Percentiles rank a stretch among this genome's conserved stretches.
phyloP scores from a whole-genome alignment of 2,113 vertebrate genomes.

The Rhineura floridana region DNA sequence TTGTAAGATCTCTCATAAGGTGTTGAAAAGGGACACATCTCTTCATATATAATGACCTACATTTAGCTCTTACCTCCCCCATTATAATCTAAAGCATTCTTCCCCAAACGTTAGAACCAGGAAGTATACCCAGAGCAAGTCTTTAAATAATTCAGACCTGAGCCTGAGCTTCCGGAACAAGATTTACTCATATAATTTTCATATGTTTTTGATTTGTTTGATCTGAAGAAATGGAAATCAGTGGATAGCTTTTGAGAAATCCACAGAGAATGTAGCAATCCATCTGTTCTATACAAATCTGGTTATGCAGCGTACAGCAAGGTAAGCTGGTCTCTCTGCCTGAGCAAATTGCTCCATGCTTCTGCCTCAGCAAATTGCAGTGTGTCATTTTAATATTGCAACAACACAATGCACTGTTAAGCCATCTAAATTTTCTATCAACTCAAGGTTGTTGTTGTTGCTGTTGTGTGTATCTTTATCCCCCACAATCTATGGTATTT shows the following conservation, averaged over 20 bases:
- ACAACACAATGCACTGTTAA: not conserved
- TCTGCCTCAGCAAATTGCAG: not conserved
- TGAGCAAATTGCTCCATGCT: not conserved
- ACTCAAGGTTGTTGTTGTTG: not conserved
- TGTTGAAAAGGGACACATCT: conserved; percentile 11
- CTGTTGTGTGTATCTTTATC: not conserved
- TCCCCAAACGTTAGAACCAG: not conserved
- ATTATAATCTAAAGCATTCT: conserved; percentile 14
- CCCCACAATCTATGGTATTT: not conserved
- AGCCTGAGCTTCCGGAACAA: conserved; percentile 6
- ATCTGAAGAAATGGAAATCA: conserved; percentile 17
- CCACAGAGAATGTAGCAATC: conserved; percentile 3
- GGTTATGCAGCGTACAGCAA: not conserved
- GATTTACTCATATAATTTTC: conserved; percentile 30
- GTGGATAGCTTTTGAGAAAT: not conserved
- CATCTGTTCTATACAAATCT: not conserved
- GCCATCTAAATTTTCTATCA: not conserved
- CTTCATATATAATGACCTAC: not conserved
- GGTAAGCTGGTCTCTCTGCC: not conserved
- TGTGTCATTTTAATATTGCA: not conserved
- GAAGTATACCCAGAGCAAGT: conserved; percentile 23
- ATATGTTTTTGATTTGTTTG: not conserved
- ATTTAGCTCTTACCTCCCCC: not conserved
- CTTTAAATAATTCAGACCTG: conserved; percentile 14
- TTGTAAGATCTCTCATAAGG: not conserved